Base-by-base conservation (phyloP, 2,888 invertebrate species). In the Odontocerum albicorne region DNA sequence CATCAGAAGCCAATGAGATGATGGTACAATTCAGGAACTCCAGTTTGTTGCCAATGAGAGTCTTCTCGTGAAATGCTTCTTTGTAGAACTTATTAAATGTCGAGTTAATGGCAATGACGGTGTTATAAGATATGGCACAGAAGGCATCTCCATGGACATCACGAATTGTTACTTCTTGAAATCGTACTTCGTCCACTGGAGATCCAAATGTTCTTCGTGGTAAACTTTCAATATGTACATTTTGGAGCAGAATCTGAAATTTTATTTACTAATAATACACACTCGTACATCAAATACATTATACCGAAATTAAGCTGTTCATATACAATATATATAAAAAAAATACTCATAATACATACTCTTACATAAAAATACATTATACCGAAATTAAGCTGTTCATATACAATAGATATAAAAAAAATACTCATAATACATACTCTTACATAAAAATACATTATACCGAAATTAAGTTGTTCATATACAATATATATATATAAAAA, bases 71-170 rank as follows among this genome's bases (percentile, higher is more conserved):
- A 66, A 88, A 85, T 0, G 88, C 84, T 40, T 81, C 82, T n/a
- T 75, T 71, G 66, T 83, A 80, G 38, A 88, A 79, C 21, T 73
- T 70, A 46, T 77, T 70, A 54, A 88, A 77, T 7, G 81, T 77
- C 38, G 84, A 81, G 67, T 86, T 84, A 57, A 79, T 75, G 13
- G 87, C 80, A 62, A 73, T 72, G 6, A 90, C 80, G 43, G 80
- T 74, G 60, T 81, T 79, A 64, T 88, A 83, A 35, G 80, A 80
- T 64, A 82, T 81, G 1, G 87, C 84, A 46, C 81, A 80, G 65
- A 90, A 88, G 0, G 88, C 87, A 43, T 83, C 81, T 31, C 76
- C 71, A 15, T 78, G 73, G 38, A 89, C 79, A 7, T 75, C 72
- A 31, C 75, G 73, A 10, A 86, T 80, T 62, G 73, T 72, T 40